Percentiles rank a stretch among this genome's conserved stretches.
These are phyloP conservation scores for Clarias platycephalus DNA, from an alignment of 2,797 vertebrate genomes.

Conservation along the genomic window DNA sequence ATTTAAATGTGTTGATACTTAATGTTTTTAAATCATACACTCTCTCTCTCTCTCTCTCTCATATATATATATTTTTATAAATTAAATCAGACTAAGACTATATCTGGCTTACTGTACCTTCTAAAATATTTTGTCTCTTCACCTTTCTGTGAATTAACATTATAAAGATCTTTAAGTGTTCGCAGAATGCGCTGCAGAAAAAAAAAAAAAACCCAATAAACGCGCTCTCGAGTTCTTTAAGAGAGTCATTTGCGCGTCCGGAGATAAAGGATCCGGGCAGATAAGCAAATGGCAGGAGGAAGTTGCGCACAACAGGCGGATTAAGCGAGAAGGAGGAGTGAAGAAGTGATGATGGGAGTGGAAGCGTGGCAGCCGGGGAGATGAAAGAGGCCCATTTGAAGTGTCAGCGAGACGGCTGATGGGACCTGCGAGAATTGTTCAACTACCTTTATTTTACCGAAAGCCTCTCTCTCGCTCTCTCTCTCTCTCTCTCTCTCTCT, in stretches of 20 bases:
- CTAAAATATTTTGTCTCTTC: neutral
- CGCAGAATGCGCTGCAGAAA: neutral
- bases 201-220: neutral
- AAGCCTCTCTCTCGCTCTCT: slow-evolving; percentile 7
- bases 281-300: slow-evolving; percentile 53
- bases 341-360: slow-evolving; percentile 56
- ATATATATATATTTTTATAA: neutral
- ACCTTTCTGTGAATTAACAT: neutral
- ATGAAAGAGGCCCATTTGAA: slow-evolving; percentile 61
- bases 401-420: slow-evolving; percentile 58
- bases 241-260: slow-evolving; percentile 38
- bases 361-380: slow-evolving; percentile 54
- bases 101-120: neutral
- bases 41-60: too few species aligned
- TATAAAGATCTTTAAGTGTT: neutral
- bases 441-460: slow-evolving; percentile 61
- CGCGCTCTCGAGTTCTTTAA: slow-evolving; percentile 28
- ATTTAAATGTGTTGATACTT: neutral
- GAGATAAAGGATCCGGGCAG: slow-evolving; percentile 41
- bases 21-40: too few species aligned
- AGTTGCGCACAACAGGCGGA: slow-evolving; percentile 55
- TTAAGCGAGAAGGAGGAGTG: slow-evolving; percentile 45
- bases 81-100: neutral
- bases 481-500: slow-evolving; percentile 10
- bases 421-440: slow-evolving; percentile 54